Conservation (phyloP, 2,888 invertebrate species). For the Rhyacophila evoluta region DNA sequence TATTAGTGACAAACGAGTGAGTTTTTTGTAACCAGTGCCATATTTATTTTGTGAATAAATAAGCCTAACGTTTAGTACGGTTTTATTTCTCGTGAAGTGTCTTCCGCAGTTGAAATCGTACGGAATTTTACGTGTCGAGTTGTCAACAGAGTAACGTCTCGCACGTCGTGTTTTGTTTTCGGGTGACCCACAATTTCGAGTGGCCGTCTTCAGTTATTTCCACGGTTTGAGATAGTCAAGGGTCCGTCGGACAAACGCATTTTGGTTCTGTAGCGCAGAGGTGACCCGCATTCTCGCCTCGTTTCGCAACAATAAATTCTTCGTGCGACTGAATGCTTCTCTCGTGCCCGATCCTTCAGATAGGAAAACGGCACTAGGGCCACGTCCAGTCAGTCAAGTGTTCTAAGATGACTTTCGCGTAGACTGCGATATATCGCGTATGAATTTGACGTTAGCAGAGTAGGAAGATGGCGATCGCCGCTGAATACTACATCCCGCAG, state of each 20-base stretch:
- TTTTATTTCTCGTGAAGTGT: not conserved
- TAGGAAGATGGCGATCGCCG: conserved; percentile 58
- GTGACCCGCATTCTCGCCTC: not conserved
- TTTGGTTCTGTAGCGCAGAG: not conserved
- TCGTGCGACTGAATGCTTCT: conserved; percentile 44
- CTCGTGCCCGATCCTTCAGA: conserved; percentile 56
- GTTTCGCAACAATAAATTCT: conserved; percentile 54
- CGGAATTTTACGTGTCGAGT: not conserved
- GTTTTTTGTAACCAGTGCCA: conserved; percentile 17
- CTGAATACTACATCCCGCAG: conserved; percentile 61
- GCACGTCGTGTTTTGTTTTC: not conserved
- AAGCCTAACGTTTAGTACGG: not conserved
- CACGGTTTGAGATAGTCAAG: not conserved
- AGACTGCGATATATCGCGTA: not conserved
- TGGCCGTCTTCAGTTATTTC: not conserved
- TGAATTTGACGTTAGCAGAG: not conserved
- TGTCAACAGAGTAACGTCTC: not conserved
- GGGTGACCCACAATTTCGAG: not conserved
- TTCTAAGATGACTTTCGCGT: not conserved
- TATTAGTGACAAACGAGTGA: conserved; percentile 4
- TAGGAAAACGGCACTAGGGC: conserved; percentile 57
- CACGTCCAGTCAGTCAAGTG: conserved; percentile 40
- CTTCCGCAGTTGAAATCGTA: not conserved
- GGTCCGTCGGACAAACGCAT: not conserved
- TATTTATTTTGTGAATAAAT: not conserved